Evolutionary conservation across 1,140 invertebrate species (phyloP).

Genomic region (Cherax destructor): DNA sequence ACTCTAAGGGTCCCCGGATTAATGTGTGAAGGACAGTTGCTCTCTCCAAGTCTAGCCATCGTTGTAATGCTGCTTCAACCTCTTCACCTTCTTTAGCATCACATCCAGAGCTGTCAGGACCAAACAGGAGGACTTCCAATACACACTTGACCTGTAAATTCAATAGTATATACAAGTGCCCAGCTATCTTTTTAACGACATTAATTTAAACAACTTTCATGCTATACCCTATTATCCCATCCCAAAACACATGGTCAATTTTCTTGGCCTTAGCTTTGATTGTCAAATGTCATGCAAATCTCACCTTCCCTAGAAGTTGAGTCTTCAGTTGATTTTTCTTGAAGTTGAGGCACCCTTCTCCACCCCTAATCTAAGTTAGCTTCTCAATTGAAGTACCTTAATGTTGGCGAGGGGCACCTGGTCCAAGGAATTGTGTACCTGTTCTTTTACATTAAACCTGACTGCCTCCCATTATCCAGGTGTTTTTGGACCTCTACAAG

Average conservation of each 20-base stretch:
- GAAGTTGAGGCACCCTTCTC: too few relatives aligned
- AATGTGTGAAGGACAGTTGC: constrained; percentile 87
- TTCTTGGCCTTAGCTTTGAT: too few relatives aligned
- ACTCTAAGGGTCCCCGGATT: constrained; percentile 82
- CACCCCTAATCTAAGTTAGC: too few relatives aligned
- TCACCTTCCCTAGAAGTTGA: too few relatives aligned
- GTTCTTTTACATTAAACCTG: too few relatives aligned
- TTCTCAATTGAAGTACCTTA: too few relatives aligned
- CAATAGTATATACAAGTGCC: neutral
- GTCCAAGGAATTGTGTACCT: too few relatives aligned
- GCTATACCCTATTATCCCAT: neutral
- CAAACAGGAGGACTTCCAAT: constrained; percentile 89
- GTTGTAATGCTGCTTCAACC: constrained; percentile 80
- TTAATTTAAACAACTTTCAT: neutral
- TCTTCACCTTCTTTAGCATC: constrained; percentile 74
- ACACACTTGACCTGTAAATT: constrained; percentile 81
- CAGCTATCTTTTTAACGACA: neutral
- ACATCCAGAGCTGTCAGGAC: constrained; percentile 78
- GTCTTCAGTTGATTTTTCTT: too few relatives aligned
- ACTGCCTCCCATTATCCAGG: too few relatives aligned
- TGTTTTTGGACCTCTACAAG: too few relatives aligned
- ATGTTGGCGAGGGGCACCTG: too few relatives aligned
- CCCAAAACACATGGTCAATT: neutral
- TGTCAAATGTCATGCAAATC: too few relatives aligned
- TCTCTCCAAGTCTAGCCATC: constrained; percentile 89